Evolutionary conservation across 2,113 vertebrate genomes (phyloP).

Genomic region (Psammodynastes pulverulentus): DNA sequence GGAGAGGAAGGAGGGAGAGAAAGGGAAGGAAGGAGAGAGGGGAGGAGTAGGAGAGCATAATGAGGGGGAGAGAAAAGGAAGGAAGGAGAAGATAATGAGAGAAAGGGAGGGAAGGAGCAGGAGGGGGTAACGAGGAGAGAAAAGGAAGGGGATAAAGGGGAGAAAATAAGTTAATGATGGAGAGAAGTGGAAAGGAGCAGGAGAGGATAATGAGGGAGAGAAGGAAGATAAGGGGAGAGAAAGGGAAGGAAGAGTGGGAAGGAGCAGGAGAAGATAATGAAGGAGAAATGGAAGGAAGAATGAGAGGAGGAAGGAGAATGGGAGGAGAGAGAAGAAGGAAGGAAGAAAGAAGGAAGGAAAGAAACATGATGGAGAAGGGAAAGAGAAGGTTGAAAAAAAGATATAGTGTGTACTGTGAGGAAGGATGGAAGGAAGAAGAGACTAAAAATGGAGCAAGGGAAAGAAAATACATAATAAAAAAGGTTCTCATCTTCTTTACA

Average conservation of each 20-base stretch:
- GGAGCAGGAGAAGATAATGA: background rate
- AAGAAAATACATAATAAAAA: background rate
- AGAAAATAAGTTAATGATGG: too few species aligned
- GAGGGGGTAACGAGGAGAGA: background rate
- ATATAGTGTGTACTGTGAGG: background rate
- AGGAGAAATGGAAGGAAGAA: background rate
- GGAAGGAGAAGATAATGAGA: too few species aligned
- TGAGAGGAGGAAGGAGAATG: background rate
- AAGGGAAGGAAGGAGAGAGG: too few species aligned
- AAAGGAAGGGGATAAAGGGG: background rate
- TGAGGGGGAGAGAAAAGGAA: too few species aligned
- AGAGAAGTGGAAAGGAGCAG: too few species aligned
- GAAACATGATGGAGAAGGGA: too few species aligned
- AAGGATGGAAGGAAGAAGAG: background rate
- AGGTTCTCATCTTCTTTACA: background rate
- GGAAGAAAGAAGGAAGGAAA: background rate
- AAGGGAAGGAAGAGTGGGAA: background rate
- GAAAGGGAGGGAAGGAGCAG: background rate
- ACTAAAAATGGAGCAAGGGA: background rate
- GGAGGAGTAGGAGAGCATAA: too few species aligned
- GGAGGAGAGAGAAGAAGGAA: background rate
- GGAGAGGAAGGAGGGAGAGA: too few species aligned
- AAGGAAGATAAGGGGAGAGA: background rate
- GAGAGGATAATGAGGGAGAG: background rate
- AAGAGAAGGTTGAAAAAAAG: background rate